Evolutionary conservation across 2,888 invertebrate species (phyloP).

Genomic region (Drosophila nr. medialis): DNA sequence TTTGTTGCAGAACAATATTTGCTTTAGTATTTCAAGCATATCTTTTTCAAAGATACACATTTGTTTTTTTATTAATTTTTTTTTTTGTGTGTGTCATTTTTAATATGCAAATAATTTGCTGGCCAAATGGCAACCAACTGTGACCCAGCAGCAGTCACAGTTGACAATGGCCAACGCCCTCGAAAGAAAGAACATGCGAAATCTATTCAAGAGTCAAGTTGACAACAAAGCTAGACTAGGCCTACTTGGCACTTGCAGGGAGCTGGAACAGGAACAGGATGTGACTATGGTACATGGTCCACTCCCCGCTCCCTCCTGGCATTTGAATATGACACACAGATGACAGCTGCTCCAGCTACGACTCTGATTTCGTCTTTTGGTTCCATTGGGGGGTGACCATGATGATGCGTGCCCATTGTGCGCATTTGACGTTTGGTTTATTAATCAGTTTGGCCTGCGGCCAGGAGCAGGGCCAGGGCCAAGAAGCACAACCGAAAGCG

Average conservation of each 20-base stretch:
- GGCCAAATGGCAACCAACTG: constrained; percentile 80
- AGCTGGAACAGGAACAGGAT: constrained; percentile 68
- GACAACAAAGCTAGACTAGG: constrained; percentile 73
- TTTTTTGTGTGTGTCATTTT: constrained; percentile 47
- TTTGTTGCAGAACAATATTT: not conserved
- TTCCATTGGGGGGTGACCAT: constrained; percentile 38
- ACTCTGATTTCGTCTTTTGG: constrained; percentile 24
- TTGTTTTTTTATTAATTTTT: constrained; percentile 9
- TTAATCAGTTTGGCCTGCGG: constrained; percentile 84
- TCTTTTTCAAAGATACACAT: not conserved
- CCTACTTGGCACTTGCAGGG: constrained; percentile 65
- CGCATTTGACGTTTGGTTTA: constrained; percentile 84
- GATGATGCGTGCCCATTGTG: constrained; percentile 75
- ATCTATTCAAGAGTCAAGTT: constrained; percentile 75
- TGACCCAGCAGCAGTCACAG: constrained; percentile 74
- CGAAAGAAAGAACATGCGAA: constrained; percentile 45
- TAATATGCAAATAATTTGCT: constrained; percentile 80
- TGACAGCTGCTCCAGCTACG: constrained; percentile 80
- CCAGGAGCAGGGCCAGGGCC: constrained; percentile 47
- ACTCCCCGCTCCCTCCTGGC: constrained; percentile 13
- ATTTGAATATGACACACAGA: constrained; percentile 82
- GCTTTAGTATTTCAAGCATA: not conserved
- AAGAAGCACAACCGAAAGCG: constrained; percentile 39
- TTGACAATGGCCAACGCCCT: constrained; percentile 70
- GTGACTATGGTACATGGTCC: constrained; percentile 49